phyloP scores from a whole-genome alignment of 2,888 invertebrate genomes.

The Augiades crinisus region DNA sequence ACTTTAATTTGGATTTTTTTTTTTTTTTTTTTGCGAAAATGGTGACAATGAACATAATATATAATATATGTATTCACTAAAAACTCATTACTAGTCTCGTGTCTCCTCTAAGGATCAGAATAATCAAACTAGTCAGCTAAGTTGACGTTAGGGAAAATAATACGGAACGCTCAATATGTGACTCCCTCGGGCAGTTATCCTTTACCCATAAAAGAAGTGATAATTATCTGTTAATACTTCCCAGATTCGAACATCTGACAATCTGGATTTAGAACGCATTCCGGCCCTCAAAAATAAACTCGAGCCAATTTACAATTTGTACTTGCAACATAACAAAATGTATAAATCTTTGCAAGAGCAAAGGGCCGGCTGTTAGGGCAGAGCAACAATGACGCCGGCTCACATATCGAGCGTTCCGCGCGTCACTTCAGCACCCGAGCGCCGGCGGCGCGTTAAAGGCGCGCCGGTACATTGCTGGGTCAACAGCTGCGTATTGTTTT shows the following conservation, averaged over 20 bases:
- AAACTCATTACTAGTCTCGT: no score
- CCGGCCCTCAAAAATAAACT: slow-evolving; percentile 2
- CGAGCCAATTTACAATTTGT: neutral
- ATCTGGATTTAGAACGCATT: neutral
- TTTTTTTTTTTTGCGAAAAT: no score
- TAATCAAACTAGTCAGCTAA: no score
- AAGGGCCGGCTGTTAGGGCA: slow-evolving; percentile 19
- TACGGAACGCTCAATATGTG: no score
- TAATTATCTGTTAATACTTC: no score
- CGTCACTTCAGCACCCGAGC: slow-evolving; percentile 17
- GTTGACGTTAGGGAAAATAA: no score
- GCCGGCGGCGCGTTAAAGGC: slow-evolving; percentile 13
- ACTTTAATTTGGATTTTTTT: no score
- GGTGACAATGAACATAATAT: no score
- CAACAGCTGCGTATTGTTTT: slow-evolving; percentile 51
- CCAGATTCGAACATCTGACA: no score
- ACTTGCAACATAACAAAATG: neutral
- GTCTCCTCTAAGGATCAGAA: no score
- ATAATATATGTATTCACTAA: neutral
- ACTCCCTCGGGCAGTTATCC: no score
- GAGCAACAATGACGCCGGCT: slow-evolving; percentile 19
- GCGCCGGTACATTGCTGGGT: slow-evolving; percentile 50
- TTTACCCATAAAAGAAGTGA: no score
- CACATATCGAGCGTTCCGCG: slow-evolving; percentile 16
- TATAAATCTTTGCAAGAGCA: slow-evolving; percentile 16